phyloP scores from a whole-genome alignment of 2,888 invertebrate genomes.

The Phasia obesa region DNA sequence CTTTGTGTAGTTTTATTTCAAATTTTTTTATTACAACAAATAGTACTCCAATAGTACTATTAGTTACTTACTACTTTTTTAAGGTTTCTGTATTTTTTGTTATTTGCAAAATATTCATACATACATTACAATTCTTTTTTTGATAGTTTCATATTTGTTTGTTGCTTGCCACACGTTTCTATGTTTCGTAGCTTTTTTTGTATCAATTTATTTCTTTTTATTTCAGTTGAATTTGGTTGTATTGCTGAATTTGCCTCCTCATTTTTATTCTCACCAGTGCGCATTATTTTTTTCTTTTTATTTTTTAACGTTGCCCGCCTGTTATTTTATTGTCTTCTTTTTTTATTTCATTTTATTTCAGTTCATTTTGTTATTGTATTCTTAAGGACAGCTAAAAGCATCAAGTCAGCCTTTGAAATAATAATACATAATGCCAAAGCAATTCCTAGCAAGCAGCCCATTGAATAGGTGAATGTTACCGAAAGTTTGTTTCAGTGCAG shows the following conservation, averaged over 20 bases:
- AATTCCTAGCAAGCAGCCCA: slow-evolving; percentile 45
- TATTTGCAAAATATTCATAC: no score
- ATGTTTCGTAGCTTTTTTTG: slow-evolving; percentile 13
- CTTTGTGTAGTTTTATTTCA: slow-evolving; percentile 35
- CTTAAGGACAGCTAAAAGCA: slow-evolving; percentile 60
- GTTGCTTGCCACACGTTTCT: slow-evolving; percentile 54
- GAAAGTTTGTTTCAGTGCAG: background rate
- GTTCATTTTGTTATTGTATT: slow-evolving; percentile 40
- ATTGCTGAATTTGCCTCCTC: slow-evolving; percentile 61
- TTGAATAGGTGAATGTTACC: slow-evolving; percentile 32
- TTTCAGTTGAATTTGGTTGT: slow-evolving; percentile 31
- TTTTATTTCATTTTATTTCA: no score
- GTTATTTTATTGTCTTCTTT: slow-evolving; percentile 55
- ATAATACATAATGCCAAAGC: slow-evolving; percentile 8
- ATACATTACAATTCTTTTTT: background rate
- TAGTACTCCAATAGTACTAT: slow-evolving; percentile 6
- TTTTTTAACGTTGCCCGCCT: slow-evolving; percentile 25
- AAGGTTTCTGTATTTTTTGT: slow-evolving; percentile 6
- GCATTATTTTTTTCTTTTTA: slow-evolving; percentile 50
- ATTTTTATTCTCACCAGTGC: slow-evolving; percentile 59
- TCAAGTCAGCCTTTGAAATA: slow-evolving; percentile 43
- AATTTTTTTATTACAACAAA: slow-evolving; percentile 23
- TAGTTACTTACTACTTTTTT: slow-evolving; percentile 8
- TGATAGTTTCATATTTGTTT: slow-evolving; percentile 34
- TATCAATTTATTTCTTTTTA: background rate